phyloP scores from a whole-genome alignment of 2,797 vertebrate species.

The Decapterus maruadsi region DNA sequence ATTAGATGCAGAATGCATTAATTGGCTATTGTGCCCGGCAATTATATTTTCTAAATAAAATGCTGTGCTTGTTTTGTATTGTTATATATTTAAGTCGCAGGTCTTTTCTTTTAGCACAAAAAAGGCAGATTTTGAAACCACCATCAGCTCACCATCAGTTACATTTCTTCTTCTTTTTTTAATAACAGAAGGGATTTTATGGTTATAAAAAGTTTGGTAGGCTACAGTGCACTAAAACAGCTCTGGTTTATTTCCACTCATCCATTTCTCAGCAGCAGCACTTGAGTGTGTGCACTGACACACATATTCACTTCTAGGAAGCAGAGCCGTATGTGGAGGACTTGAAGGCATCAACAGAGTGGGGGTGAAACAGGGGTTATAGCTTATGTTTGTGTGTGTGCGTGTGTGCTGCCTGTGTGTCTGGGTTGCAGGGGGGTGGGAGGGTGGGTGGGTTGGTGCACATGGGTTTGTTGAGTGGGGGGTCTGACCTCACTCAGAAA shows the following conservation, averaged over 20 bases:
- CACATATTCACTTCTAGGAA: neutral
- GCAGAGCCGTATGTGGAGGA: conserved; percentile 5
- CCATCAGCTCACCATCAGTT: neutral
- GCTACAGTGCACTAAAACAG: too few relatives aligned
- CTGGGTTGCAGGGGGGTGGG: conserved; percentile 33
- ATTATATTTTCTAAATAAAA: conserved; percentile 25
- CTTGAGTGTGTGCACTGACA: neutral
- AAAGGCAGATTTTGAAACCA: neutral
- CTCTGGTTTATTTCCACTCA: too few relatives aligned
- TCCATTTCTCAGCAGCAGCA: too few relatives aligned
- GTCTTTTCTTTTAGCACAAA: neutral
- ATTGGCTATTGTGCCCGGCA: conserved; percentile 38
- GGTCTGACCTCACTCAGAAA: conserved; percentile 72
- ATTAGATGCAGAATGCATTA: conserved; percentile 53
- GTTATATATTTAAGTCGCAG: neutral
- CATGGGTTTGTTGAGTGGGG: conserved; percentile 38
- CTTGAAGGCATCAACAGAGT: conserved; percentile 58
- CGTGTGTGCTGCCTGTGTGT: conserved; percentile 43
- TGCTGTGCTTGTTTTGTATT: conserved; percentile 23
- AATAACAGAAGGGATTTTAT: too few relatives aligned
- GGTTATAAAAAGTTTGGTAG: too few relatives aligned
- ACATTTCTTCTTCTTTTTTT: too few relatives aligned
- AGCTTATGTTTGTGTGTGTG: conserved; percentile 20
- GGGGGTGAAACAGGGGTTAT: conserved; percentile 54
- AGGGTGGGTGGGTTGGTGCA: conserved; percentile 12